These are phyloP conservation scores for Urocolius indicus DNA, from an alignment of 2,113 vertebrate genomes.

Conservation along the genomic window DNA sequence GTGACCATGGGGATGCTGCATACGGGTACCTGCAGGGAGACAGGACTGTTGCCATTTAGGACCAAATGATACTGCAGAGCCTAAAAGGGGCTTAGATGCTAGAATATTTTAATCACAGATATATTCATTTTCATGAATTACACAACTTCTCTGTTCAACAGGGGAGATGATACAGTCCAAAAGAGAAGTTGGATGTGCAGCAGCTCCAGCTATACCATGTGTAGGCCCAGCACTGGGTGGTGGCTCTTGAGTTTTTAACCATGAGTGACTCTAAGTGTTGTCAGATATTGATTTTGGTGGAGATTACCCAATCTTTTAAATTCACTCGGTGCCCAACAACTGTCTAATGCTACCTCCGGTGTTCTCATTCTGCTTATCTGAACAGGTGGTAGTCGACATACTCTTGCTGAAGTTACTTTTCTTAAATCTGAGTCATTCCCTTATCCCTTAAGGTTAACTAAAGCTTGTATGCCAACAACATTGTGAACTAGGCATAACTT, in stretches of 20 bases:
- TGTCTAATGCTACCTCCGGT: not conserved
- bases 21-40: fast-evolving
- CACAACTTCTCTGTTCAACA: not conserved
- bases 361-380: not conserved
- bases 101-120: not conserved
- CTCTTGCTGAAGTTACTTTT: not conserved
- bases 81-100: not conserved
- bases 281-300: not conserved
- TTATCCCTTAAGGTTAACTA: not conserved
- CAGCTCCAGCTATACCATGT: not conserved
- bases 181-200: fast-evolving
- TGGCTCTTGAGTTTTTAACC: not conserved
- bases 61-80: not conserved
- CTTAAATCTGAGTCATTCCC: not conserved
- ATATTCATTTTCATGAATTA: not conserved
- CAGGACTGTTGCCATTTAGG: not conserved
- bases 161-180: not conserved
- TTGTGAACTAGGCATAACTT: not conserved
- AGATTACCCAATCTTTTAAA: not conserved
- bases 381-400: fast-evolving
- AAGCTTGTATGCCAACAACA: not conserved
- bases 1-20: not conserved
- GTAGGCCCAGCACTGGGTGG: not conserved
- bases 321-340: not conserved
- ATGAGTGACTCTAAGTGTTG: not conserved